Evolutionary conservation across 2,113 vertebrate species (phyloP), one percentile per base, ranked within the genome.

Genomic region (Ptyas mucosa): DNA sequence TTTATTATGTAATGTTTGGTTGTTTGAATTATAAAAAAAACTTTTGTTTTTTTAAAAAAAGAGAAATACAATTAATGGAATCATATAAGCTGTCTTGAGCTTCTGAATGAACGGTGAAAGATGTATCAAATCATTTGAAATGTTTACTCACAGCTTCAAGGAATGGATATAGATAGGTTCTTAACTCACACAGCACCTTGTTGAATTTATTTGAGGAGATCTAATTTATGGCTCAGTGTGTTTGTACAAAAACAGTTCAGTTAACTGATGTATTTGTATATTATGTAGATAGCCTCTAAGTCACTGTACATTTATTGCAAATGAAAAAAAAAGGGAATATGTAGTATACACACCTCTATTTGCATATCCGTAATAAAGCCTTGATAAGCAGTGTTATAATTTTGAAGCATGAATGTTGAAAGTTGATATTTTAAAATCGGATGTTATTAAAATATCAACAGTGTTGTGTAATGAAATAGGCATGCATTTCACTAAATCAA

Each of bases 391-490:
- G n/a, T n/a, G 43, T 57, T 94, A 51, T 14, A 95, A 89, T 96
- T 96, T 92, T 96, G 88, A 96, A 92, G 92, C 95, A 94, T 43
- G 14, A 94, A 91, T 81, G 10, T 52, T 52, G 51, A 52, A 54
- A 18, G 3, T 54, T 54, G 53, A 53, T 53, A 53, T 53, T 53
- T 53, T 53, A 53, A 53, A 54, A 54, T 23, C 95, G 89, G 92
- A 58, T 96, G 93, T 93, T 96, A 95, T 95, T 94, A 96, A 96
- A 97, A 95, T 93, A 94, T 92, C 87, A 93, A 49, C 90, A 0
- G 0, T n/a, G 91, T 95, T 93, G 94, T 89, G 81, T 96, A 93
- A 96, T 51, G 46, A 85, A 57, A 95, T 93, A 96, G 69, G 46
- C 69, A 96, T 89, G 93, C 88, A 94, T 69, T 90, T 91, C 61